A percentile compares a stretch with the other conserved stretches of the same genome.
These are phyloP conservation scores for Nematopogon swammerdamellus DNA, from an alignment of 2,888 invertebrate genomes.

Conservation along the genomic window DNA sequence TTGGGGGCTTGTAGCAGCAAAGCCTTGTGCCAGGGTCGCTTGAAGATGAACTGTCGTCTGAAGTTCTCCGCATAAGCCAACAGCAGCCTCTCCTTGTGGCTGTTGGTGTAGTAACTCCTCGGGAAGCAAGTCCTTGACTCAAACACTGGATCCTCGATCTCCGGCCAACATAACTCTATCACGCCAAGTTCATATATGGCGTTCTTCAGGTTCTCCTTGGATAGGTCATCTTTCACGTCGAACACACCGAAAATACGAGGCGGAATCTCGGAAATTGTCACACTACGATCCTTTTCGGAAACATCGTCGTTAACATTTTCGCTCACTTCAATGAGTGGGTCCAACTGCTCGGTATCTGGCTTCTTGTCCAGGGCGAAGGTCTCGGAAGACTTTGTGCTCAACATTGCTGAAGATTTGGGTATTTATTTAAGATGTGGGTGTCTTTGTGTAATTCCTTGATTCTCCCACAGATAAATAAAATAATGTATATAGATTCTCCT, in stretches of 20 bases:
- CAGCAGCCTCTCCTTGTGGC: constrained; percentile 66
- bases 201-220: constrained; percentile 52
- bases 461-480: too few species aligned
- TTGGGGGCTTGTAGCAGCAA: constrained; percentile 69
- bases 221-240: constrained; percentile 33
- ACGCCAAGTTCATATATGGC: constrained; percentile 60
- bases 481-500: too few species aligned
- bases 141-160: constrained; percentile 50
- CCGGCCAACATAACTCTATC: constrained; percentile 64
- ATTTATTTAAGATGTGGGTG: background rate
- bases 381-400: background rate
- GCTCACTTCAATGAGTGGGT: constrained; percentile 39
- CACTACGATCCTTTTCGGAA: constrained; percentile 26
- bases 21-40: constrained; percentile 60
- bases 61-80: constrained; percentile 77
- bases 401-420: too few species aligned
- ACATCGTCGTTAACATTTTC: constrained; percentile 21
- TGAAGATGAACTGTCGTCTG: constrained; percentile 62
- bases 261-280: constrained; percentile 24
- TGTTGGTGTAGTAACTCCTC: constrained; percentile 61
- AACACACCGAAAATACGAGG: constrained; percentile 35
- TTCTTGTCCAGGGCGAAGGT: constrained; percentile 20
- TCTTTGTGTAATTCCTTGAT: background rate
- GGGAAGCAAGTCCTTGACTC: constrained; percentile 61
- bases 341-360: constrained; percentile 23